Evolutionary conservation across 2,797 vertebrate species (phyloP), one percentile per base, ranked within the genome.

Genomic region (Columba guinea): DNA sequence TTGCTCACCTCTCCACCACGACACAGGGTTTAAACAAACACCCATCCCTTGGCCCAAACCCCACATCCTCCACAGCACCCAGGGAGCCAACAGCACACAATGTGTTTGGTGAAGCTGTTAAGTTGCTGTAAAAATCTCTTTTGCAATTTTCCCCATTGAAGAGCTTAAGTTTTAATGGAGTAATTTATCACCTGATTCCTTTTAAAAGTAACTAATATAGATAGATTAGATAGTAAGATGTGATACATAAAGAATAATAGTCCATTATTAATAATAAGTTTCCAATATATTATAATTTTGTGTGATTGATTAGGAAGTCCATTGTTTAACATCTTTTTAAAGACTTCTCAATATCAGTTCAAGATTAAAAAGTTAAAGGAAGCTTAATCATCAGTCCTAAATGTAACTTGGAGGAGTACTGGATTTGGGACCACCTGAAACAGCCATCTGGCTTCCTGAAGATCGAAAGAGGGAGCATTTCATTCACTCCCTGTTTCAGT

Each of bases 121-220:
- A 97, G 85, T 82, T 90, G 37, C 81, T 73, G 74, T 64, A 73
- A 96, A 96, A 96, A 91, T 19, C 68, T 63, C 94, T 60, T 94
- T 55, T n/a, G 63, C 46, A 58, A 76, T 94, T 92, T 83, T 92
- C 78, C 86, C 75, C 65, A 37, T 26, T 96, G 94, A 97, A 92
- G 92, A 96, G 75, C 76, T 97, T 96, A 97, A 97, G 89, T 84
- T 96, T 95, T 98, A 97, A 97, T 97, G 94, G 96, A 95, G 91
- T 93, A 91, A 97, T 98, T 97, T 92, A 93, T 97, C 97, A 97
- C 90, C 74, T 19, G 0, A 62, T 56, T 80, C 95, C 93, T 94
- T 95, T 96, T 91, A 96, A 94, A 97, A 96, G 95, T 96, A 97
- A 97, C 95, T 97, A 96, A 97, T 94, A 85, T 20, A 96, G 97